Base-by-base conservation (phyloP, 2,113 vertebrate species). In the Corvus moneduloides region DNA sequence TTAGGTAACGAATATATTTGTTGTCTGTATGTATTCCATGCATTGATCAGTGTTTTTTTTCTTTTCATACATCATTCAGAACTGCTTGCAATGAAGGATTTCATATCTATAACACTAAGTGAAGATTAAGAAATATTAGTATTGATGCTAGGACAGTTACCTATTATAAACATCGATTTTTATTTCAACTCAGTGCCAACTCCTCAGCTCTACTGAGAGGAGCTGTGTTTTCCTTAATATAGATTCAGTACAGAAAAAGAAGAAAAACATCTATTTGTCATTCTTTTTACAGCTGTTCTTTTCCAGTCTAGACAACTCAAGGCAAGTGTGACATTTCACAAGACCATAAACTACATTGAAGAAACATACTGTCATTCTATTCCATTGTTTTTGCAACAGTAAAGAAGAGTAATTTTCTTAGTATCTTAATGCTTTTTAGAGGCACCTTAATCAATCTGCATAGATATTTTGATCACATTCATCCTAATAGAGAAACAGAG, bases 91-190 rank as follows among this genome's bases (percentile, higher is more conserved):
- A 23, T 69, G 18, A 83, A 93, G 87, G 28, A 67, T 84, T 79
- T 61, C 33, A 67, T 89, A 84, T 56, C 87, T 93, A 83, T 95
- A 95, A 89, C 75, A 81, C 44, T 88, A 90, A 84, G 21, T 48
- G 55, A 95, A 55, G 66, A 96, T 94, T 92, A 96, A 96, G 64
- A 95, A 97, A 72, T 94, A 87, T 75, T 77, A 94, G 80, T 96
- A 86, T 90, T 83, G 87, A 90, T 87, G 83, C 71, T 75, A 52
- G 58, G 93, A 94, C 82, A 86, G 91, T 55, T 88, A 78, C 63
- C 81, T 85, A 95, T 93, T 94, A 90, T 49, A 91, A 93, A 87
- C 58, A 97, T 92, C 16, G 90, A 96, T 96, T 97, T 95, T 90
- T 6, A 81, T 95, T 94, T 90, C 90, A 89, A 15, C 86, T 91